Conservation (phyloP, 2,797 vertebrate species). For the Poeciliopsis presidionis region DNA sequence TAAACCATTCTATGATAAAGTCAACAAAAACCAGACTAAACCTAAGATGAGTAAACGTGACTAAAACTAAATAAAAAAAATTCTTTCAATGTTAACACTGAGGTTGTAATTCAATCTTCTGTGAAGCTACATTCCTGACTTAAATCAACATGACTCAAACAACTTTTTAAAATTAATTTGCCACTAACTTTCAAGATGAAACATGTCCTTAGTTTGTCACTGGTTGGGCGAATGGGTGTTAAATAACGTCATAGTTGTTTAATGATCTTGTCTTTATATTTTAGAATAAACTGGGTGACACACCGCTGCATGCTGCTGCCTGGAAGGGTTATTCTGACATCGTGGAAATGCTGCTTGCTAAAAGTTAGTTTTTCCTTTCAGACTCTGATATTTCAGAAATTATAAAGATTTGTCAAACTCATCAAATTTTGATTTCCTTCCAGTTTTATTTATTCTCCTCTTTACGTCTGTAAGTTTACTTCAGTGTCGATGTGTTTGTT, state of each 20-base stretch:
- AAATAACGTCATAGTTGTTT: background rate
- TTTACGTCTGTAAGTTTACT: background rate
- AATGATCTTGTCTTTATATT: conserved; percentile 41
- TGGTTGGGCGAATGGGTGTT: background rate
- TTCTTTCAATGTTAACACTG: background rate
- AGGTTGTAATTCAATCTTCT: background rate
- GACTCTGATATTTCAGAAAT: background rate
- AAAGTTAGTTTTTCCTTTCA: conserved; percentile 78
- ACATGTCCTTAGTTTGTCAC: background rate
- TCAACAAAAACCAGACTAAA: background rate
- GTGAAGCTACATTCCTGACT: background rate
- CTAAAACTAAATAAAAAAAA: background rate
- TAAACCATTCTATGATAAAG: background rate
- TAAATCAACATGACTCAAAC: background rate
- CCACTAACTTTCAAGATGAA: background rate
- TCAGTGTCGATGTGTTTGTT: conserved; percentile 21
- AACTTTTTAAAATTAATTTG: background rate
- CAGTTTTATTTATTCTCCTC: background rate
- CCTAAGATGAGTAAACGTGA: background rate
- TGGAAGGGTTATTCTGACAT: conserved; percentile 99
- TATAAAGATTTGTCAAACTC: background rate
- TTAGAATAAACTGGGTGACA: conserved; percentile 98
- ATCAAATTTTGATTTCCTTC: background rate
- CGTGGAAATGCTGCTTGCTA: conserved; percentile 92
- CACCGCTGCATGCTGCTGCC: conserved; percentile 93